Evolutionary conservation across 2,113 vertebrate species (phyloP).

Genomic region (Ammodytes dubius): DNA sequence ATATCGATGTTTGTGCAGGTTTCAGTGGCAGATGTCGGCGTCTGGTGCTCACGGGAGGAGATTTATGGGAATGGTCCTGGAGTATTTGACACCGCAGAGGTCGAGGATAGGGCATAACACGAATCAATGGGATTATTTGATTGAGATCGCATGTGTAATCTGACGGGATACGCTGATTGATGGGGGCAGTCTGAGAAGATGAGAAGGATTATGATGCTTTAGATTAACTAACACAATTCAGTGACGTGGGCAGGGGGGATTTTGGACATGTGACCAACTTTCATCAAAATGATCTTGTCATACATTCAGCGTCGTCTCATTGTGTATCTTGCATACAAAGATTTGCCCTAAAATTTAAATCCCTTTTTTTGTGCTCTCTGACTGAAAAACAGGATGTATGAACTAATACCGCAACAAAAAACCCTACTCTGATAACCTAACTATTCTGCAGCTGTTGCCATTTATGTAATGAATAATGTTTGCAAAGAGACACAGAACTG

Average conservation of each 20-base stretch:
- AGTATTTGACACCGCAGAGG: slow-evolving; percentile 66
- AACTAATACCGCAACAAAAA: background rate
- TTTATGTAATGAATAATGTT: slow-evolving; percentile 77
- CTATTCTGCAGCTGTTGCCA: slow-evolving; percentile 74
- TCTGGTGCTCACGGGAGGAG: slow-evolving; percentile 66
- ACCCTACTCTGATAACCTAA: background rate
- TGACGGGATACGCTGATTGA: slow-evolving; percentile 65
- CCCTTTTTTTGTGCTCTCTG: background rate
- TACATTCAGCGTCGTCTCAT: background rate
- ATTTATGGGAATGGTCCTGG: slow-evolving; percentile 70
- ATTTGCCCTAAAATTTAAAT: background rate
- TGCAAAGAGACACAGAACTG: slow-evolving; percentile 53
- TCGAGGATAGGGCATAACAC: slow-evolving; percentile 63
- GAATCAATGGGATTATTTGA: slow-evolving; percentile 80
- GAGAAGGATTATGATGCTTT: slow-evolving; percentile 73
- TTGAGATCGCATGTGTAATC: slow-evolving; percentile 76
- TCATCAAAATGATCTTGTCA: background rate
- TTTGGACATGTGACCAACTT: slow-evolving; percentile 20
- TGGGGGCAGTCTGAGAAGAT: slow-evolving; percentile 60
- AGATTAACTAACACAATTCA: slow-evolving; percentile 62
- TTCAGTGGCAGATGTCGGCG: slow-evolving; percentile 77
- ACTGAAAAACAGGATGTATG: background rate
- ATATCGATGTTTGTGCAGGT: slow-evolving; percentile 77
- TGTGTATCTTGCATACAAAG: background rate
- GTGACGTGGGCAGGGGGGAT: background rate